Percentiles rank a stretch among this genome's conserved stretches.
Conservation (phyloP, 2,113 vertebrate species). For the Tragelaphus imberbis region DNA sequence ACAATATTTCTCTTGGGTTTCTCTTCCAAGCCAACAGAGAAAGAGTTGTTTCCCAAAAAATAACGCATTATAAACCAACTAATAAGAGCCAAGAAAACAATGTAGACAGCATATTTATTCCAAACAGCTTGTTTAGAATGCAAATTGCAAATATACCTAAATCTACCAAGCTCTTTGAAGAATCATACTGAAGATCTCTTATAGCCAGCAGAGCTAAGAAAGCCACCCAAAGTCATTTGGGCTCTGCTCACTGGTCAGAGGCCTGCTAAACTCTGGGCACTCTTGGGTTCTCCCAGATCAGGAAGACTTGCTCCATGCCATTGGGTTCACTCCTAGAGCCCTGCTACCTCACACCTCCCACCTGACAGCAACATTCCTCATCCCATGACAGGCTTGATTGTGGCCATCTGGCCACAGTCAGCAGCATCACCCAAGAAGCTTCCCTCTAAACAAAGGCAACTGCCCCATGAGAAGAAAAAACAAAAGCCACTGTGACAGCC, state of each 20-base stretch:
- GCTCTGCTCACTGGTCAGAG: background rate
- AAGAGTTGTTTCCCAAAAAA: slow-evolving; percentile 42
- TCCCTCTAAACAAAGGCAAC: slow-evolving; percentile 2
- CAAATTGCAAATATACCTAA: slow-evolving; percentile 51
- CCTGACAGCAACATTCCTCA: background rate
- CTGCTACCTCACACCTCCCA: background rate
- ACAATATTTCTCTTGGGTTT: slow-evolving; percentile 51
- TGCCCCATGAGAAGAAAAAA: background rate
- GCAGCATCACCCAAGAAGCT: background rate
- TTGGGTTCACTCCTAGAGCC: background rate
- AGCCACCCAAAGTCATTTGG: background rate
- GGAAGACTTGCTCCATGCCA: background rate
- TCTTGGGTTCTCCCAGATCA: background rate
- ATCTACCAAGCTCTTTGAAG: background rate
- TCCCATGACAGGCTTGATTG: background rate
- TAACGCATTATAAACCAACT: slow-evolving; percentile 62
- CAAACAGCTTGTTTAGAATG: slow-evolving; percentile 54
- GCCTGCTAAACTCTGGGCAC: background rate
- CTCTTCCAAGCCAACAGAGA: slow-evolving; percentile 57
- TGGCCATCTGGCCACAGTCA: background rate
- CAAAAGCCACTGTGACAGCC: background rate
- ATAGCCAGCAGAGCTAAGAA: background rate
- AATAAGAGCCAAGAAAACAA: slow-evolving; percentile 65
- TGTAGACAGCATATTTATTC: slow-evolving; percentile 57
- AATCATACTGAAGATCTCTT: slow-evolving; percentile 15